Evolutionary conservation across 2,888 invertebrate species (phyloP), one percentile per base, ranked within the genome.

Genomic region (Pseudococcus longispinus): DNA sequence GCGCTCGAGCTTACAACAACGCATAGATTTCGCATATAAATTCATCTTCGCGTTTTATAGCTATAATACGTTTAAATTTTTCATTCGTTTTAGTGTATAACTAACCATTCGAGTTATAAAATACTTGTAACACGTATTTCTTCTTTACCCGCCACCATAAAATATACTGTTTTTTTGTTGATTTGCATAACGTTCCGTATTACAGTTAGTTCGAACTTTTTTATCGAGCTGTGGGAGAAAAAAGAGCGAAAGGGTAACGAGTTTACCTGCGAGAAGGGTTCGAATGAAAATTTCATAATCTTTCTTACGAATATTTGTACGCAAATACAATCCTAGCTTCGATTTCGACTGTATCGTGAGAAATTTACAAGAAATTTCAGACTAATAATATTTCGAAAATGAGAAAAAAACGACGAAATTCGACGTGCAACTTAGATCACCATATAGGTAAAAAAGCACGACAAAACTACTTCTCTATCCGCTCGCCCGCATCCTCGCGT

Each of bases 1-100:
- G 20, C 8, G 23, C 65, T 23, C 65, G 65, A 65, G 65, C 65
- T 65, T 26, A 26, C 13, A 65, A 65, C 65, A 65, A 65, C 65
- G 65, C 65, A 15, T 26, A 65, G 65, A 20, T 65, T 65, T 65
- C 65, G 65, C 65, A 26, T 65, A 65, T 65, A 65, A 65, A 65
- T 65, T 65, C 65, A 65, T 65, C 65, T 65, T 65, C 65, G 65
- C 65, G 23, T 65, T 65, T 65, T 65, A 65, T 65, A 65, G 65
- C 65, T 26, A 23, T 65, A 65, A 65, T 65, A 65, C 65, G 65
- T 26, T 65, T 26, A 65, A 65, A 65, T 65, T 65, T 65, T 65
- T 65, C 65, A 65, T 65, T 65, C 65, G 26, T 65, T 65, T 65
- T 26, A 65, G 23, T 9, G 37, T 37, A 37, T 65, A 65, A 65